Conservation (phyloP, 2,113 vertebrate species). For the Lucifuga dentata region DNA sequence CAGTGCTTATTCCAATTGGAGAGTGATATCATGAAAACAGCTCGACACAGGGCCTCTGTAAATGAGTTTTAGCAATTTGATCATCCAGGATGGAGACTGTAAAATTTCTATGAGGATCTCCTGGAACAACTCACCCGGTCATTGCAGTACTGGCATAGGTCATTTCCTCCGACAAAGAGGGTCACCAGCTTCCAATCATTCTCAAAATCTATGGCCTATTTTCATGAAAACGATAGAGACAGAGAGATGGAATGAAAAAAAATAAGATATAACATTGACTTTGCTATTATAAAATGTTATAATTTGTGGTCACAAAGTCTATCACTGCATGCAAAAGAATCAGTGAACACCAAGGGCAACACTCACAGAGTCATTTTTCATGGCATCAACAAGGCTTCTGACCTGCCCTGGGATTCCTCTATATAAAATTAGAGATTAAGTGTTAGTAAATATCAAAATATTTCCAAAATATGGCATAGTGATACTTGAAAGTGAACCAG, state of each 20-base stretch:
- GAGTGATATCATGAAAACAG: slow-evolving; percentile 69
- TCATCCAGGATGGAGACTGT: neutral
- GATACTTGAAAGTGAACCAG: neutral
- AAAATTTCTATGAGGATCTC: slow-evolving; percentile 5
- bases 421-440: slow-evolving; percentile 26
- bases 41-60: slow-evolving; percentile 37
- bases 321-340: neutral
- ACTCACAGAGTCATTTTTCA: slow-evolving; percentile 87
- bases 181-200: slow-evolving; percentile 97
- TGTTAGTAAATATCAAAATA: slow-evolving; percentile 3
- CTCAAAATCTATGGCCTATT: slow-evolving; percentile 87
- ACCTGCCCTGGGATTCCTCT: slow-evolving; percentile 89
- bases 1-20: slow-evolving; percentile 43
- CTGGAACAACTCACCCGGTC: slow-evolving; percentile 82
- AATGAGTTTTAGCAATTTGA: neutral
- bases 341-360: neutral
- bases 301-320: neutral
- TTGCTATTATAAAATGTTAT: neutral
- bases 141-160: slow-evolving; percentile 92
- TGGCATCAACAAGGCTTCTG: slow-evolving; percentile 78
- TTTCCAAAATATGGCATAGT: neutral
- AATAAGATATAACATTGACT: neutral
- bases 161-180: slow-evolving; percentile 89
- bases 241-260: neutral
- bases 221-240: slow-evolving; percentile 26